Percentiles rank a stretch among this genome's conserved stretches.
Conservation (phyloP, 2,113 vertebrate species). For the Chloropsis hardwickii region DNA sequence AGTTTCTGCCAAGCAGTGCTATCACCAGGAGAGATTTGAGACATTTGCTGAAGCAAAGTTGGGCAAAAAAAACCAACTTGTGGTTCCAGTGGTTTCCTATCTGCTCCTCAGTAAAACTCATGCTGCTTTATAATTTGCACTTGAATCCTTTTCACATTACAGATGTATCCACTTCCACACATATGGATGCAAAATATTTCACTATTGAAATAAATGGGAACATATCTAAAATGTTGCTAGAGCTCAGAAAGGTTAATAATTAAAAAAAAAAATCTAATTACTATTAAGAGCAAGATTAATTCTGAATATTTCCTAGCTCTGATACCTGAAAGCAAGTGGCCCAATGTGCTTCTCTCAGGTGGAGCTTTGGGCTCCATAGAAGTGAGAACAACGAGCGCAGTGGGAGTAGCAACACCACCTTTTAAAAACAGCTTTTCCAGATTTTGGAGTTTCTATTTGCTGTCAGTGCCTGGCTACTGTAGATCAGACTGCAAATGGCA, state of each 20-base stretch:
- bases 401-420: not conserved
- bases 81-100: not conserved
- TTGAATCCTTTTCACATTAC: not conserved
- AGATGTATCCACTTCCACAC: not conserved
- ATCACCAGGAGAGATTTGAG: not conserved
- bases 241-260: not conserved
- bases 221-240: not conserved
- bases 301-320: not conserved
- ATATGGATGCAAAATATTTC: not conserved
- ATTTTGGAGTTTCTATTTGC: not conserved
- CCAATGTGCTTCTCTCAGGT: not conserved
- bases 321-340: not conserved
- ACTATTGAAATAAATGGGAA: not conserved
- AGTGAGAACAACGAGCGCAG: too few species aligned
- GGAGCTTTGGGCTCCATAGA: not conserved
- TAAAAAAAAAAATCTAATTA: not conserved
- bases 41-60: not conserved
- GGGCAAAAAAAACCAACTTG: not conserved
- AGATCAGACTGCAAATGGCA: not conserved
- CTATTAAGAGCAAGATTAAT: not conserved
- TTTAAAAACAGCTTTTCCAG: not conserved
- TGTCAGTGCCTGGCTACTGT: not conserved
- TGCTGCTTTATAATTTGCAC: not conserved
- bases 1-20: not conserved
- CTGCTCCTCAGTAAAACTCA: not conserved